Percentiles rank a stretch among this genome's conserved stretches.
phyloP scores from a whole-genome alignment of 2,888 invertebrate species.

The Platycnemis pennipes region DNA sequence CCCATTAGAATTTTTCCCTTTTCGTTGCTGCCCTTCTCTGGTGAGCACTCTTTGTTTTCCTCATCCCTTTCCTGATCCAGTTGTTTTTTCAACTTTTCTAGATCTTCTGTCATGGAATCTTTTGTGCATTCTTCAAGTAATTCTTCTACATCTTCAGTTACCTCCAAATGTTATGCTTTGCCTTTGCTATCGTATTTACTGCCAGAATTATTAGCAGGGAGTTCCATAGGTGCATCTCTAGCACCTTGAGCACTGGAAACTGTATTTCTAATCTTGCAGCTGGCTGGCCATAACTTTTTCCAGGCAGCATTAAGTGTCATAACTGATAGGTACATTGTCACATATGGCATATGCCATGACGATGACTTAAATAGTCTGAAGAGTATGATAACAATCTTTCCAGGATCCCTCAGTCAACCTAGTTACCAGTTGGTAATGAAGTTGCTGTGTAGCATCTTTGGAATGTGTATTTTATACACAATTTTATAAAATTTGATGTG shows the following conservation, averaged over 20 bases:
- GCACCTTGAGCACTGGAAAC: not conserved
- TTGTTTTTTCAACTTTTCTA: not conserved
- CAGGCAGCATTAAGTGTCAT: not conserved
- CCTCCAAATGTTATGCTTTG: not conserved
- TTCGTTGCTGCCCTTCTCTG: too few relatives aligned
- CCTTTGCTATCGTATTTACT: not conserved
- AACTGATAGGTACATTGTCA: too few relatives aligned
- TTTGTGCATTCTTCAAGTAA: not conserved
- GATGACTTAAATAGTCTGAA: constrained; percentile 74
- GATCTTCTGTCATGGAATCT: not conserved
- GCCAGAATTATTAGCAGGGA: not conserved
- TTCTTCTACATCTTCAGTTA: not conserved
- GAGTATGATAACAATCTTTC: constrained; percentile 76
- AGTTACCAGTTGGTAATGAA: constrained; percentile 70
- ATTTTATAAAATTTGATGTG: constrained; percentile 75
- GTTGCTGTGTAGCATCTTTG: constrained; percentile 74
- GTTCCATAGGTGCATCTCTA: not conserved
- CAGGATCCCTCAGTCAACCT: constrained; percentile 75
- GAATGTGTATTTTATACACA: constrained; percentile 75
- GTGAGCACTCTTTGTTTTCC: too few relatives aligned
- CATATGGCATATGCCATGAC: too few relatives aligned
- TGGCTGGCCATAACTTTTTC: not conserved
- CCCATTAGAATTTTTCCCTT: too few relatives aligned
- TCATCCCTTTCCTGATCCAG: not conserved
- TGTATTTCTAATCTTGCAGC: not conserved